phyloP scores from a whole-genome alignment of 2,888 invertebrate genomes.

The Adelognathus sp. region DNA sequence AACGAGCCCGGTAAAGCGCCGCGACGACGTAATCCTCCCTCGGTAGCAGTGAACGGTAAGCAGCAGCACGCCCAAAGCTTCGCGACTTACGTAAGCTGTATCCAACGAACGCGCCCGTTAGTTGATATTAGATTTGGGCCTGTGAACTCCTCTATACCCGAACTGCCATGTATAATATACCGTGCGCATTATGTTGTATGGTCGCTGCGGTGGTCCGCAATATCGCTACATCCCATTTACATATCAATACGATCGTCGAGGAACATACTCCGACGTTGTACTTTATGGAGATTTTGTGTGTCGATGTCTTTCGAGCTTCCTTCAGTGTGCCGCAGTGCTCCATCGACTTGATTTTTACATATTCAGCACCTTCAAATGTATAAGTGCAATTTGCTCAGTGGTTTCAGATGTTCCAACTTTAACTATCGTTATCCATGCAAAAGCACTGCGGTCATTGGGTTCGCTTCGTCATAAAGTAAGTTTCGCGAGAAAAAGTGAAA shows the following conservation, averaged over 20 bases:
- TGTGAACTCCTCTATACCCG: conserved; percentile 19
- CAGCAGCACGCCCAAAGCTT: conserved; percentile 43
- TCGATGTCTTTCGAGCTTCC: conserved; percentile 3
- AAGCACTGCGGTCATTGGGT: background rate
- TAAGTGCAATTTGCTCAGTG: no score
- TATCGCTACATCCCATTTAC: conserved; percentile 44
- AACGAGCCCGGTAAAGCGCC: conserved; percentile 58
- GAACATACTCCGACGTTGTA: background rate
- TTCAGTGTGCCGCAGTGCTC: background rate
- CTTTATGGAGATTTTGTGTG: conserved; percentile 3
- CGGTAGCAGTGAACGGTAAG: conserved; percentile 41
- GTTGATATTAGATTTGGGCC: conserved; percentile 61
- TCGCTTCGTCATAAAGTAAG: no score
- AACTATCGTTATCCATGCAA: no score
- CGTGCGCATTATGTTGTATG: conserved; percentile 19
- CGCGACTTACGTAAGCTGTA: conserved; percentile 43
- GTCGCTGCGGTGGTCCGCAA: conserved; percentile 52
- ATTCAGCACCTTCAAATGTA: no score
- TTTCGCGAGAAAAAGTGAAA: no score
- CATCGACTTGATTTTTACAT: background rate
- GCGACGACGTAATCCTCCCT: conserved; percentile 55
- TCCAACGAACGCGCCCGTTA: conserved; percentile 42
- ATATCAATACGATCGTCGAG: conserved; percentile 44
- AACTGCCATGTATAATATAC: background rate
- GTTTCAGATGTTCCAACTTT: no score